Evolutionary conservation across 2,888 invertebrate species (phyloP).

Genomic region (Thecocarcelia acutangulata): DNA sequence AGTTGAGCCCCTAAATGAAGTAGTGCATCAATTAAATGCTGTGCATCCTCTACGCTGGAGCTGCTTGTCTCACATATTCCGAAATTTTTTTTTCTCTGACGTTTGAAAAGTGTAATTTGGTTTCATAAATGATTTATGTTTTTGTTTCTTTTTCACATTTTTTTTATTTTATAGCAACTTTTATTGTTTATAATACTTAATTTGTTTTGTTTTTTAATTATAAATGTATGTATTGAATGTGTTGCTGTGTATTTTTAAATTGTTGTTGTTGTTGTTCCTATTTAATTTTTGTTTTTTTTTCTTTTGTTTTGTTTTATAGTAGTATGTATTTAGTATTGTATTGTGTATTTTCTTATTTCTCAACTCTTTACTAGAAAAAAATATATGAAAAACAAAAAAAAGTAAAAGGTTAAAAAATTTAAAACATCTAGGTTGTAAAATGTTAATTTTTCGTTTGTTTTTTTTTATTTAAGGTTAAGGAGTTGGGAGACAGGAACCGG

Average conservation of each 20-base stretch:
- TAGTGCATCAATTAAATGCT: too few relatives aligned
- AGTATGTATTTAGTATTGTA: slow-evolving; percentile 22
- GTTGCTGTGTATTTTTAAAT: slow-evolving; percentile 36
- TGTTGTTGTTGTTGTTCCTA: slow-evolving; percentile 33
- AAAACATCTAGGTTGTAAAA: slow-evolving; percentile 31
- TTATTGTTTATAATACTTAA: slow-evolving; percentile 60
- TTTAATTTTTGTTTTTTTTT: slow-evolving; percentile 37
- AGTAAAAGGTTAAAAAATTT: too few relatives aligned
- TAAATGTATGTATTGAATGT: slow-evolving; percentile 26
- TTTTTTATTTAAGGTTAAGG: not conserved
- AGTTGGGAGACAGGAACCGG: too few relatives aligned
- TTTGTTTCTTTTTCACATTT: slow-evolving; percentile 56
- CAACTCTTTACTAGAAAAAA: slow-evolving; percentile 27
- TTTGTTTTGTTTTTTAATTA: slow-evolving; percentile 36
- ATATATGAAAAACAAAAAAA: not conserved
- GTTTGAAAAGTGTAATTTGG: not conserved
- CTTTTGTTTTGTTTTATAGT: not conserved
- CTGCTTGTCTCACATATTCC: not conserved
- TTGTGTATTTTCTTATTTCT: slow-evolving; percentile 16
- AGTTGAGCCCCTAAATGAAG: too few relatives aligned
- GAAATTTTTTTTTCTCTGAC: not conserved
- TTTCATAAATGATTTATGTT: slow-evolving; percentile 36
- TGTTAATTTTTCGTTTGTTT: not conserved
- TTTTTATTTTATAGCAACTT: slow-evolving; percentile 71
- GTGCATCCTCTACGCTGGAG: not conserved